These are phyloP conservation scores for Tanypteryx hageni DNA, from an alignment of 2,888 invertebrate genomes.

Conservation along the genomic window DNA sequence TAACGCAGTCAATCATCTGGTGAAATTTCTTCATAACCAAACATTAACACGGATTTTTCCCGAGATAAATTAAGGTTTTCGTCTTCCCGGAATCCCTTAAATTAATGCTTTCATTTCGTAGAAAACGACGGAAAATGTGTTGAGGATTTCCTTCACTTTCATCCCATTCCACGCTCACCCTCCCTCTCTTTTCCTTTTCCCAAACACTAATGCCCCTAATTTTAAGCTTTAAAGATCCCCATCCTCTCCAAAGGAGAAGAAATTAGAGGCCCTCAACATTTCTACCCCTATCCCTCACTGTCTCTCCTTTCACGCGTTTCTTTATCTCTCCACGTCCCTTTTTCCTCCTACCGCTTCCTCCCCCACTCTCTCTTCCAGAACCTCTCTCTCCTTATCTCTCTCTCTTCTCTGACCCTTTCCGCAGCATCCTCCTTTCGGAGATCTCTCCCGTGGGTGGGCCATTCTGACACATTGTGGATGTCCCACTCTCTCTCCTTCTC, in stretches of 20 bases:
- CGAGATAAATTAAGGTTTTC: not conserved
- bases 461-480: not conserved
- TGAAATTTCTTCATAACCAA: not conserved
- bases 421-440: not conserved
- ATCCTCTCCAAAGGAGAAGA: not conserved
- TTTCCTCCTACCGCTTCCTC: too few relatives aligned
- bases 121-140: not conserved
- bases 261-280: not conserved
- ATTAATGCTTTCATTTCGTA: not conserved
- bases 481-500: not conserved
- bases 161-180: not conserved
- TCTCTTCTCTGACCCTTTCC: not conserved
- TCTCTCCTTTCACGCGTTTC: not conserved
- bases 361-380: not conserved
- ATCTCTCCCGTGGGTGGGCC: slow-evolving; percentile 47
- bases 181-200: not conserved
- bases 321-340: not conserved
- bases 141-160: not conserved
- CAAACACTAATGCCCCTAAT: not conserved
- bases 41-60: not conserved
- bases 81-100: not conserved
- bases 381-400: not conserved
- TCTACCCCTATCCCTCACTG: not conserved
- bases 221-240: not conserved
- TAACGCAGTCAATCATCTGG: not conserved